Evolutionary conservation across 2,888 invertebrate species (phyloP).

Genomic region (Empis livida): DNA sequence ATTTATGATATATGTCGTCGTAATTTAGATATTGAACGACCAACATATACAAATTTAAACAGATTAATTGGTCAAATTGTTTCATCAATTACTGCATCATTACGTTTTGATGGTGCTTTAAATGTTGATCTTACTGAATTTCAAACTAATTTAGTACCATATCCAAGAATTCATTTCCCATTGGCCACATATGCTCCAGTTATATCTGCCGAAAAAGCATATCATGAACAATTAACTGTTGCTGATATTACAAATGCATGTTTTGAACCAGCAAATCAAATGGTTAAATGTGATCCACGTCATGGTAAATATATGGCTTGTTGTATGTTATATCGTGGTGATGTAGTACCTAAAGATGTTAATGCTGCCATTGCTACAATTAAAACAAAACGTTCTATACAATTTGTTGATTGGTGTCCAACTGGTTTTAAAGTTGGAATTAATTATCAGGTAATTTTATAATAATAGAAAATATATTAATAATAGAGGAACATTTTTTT

Average conservation of each 20-base stretch:
- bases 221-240: slow-evolving; percentile 82
- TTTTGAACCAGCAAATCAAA: slow-evolving; percentile 90
- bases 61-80: slow-evolving; percentile 80
- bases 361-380: slow-evolving; percentile 87
- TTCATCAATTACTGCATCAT: slow-evolving; percentile 84
- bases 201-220: slow-evolving; percentile 81
- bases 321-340: slow-evolving; percentile 86
- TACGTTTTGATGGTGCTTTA: slow-evolving; percentile 82
- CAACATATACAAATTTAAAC: slow-evolving; percentile 78
- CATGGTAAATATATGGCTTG: slow-evolving; percentile 91
- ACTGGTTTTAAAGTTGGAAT: slow-evolving; percentile 72
- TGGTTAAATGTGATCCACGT: slow-evolving; percentile 86
- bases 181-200: slow-evolving; percentile 84
- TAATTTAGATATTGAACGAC: slow-evolving; percentile 73
- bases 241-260: slow-evolving; percentile 90
- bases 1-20: slow-evolving; percentile 81
- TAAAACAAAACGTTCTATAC: slow-evolving; percentile 85
- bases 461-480: no score
- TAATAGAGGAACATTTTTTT: no score
- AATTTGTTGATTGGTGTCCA: slow-evolving; percentile 84
- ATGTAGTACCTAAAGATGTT: slow-evolving; percentile 87
- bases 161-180: slow-evolving; percentile 92
- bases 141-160: slow-evolving; percentile 87
- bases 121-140: slow-evolving; percentile 91
- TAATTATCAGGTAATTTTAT: no score